Conservation (phyloP, 2,797 vertebrate genomes). For the Hafferia zeledoni region DNA sequence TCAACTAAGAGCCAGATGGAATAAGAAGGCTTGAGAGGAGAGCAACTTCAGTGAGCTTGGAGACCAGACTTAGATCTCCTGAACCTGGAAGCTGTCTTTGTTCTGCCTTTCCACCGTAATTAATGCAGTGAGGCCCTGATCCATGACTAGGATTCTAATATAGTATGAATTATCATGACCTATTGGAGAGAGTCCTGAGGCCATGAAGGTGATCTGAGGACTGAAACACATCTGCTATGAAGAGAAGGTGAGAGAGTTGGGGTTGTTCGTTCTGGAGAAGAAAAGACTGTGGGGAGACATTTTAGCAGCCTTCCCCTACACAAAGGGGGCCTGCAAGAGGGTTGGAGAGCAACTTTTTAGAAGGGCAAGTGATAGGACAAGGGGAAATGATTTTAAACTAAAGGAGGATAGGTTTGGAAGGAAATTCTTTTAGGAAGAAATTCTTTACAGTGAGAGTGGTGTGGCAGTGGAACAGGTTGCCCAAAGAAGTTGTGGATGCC, state of each 20-base stretch:
- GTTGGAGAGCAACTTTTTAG: background rate
- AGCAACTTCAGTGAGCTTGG: background rate
- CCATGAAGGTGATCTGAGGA: background rate
- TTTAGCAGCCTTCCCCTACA: background rate
- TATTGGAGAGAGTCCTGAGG: background rate
- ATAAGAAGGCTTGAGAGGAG: background rate
- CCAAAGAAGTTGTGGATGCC: background rate
- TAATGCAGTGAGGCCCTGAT: background rate
- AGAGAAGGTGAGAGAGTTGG: background rate
- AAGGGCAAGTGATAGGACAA: background rate
- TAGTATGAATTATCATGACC: background rate
- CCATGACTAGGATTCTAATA: background rate
- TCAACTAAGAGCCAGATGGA: background rate
- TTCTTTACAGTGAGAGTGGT: background rate
- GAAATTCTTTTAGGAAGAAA: background rate
- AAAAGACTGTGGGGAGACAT: background rate
- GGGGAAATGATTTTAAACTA: background rate
- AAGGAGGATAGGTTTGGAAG: background rate
- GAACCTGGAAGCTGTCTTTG: background rate
- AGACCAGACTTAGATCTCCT: background rate
- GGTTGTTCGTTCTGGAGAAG: background rate
- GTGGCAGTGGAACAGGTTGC: background rate
- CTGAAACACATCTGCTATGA: background rate
- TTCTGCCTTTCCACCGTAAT: background rate
- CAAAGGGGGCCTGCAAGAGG: background rate